Percentiles rank a stretch among this genome's conserved stretches.
Conservation (phyloP, 2,797 vertebrate genomes). For the Apodemus agrarius region DNA sequence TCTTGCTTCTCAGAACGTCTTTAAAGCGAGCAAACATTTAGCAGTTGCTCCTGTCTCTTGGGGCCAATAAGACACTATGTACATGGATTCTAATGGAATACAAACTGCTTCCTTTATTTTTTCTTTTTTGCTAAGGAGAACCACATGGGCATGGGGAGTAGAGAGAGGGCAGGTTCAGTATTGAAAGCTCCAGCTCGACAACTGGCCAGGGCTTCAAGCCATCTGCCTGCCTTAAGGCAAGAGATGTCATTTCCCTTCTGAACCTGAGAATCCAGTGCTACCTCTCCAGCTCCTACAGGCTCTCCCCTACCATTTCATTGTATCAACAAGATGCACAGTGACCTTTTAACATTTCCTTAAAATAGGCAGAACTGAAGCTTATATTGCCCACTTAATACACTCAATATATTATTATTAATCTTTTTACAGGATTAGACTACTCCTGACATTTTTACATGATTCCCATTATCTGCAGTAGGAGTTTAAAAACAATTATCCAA, state of each 20-base stretch:
- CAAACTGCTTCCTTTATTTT: not conserved
- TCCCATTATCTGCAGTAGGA: not conserved
- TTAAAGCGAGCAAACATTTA: constrained; percentile 34
- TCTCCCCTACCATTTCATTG: not conserved
- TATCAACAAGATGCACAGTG: not conserved
- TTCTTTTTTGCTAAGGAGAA: not conserved
- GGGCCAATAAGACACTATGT: not conserved
- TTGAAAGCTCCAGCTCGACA: not conserved
- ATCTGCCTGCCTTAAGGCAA: constrained; percentile 6
- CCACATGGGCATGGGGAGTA: too few relatives aligned
- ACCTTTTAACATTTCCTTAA: not conserved
- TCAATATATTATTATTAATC: not conserved
- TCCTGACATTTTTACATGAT: not conserved
- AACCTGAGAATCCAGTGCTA: not conserved
- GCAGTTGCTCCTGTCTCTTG: constrained; percentile 11
- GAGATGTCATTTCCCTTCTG: not conserved
- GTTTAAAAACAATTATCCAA: not conserved
- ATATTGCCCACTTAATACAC: not conserved
- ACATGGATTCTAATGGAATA: not conserved
- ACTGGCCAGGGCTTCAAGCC: constrained; percentile 16
- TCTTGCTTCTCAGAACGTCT: constrained; percentile 53
- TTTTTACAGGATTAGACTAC: not conserved
- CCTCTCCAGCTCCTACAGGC: not conserved
- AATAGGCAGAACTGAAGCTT: not conserved
- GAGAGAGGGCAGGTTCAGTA: not conserved